Evolutionary conservation across 37 sponge, comb jelly and placozoan genomes (phyloP).

Genomic region (Petrosia ficiformis): DNA sequence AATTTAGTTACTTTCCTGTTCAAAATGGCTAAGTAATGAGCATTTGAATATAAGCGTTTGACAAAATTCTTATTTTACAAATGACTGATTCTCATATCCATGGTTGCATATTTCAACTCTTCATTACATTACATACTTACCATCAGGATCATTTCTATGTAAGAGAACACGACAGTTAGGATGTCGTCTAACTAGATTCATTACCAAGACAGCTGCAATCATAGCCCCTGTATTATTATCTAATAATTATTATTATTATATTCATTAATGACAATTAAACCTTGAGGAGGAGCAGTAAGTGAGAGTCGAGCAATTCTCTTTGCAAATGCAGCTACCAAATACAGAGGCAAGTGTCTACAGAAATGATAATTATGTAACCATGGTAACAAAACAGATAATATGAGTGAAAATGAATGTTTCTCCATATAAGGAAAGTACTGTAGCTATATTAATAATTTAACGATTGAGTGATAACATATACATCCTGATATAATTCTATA

Average conservation of each 20-base stretch:
- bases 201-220: constrained; percentile 63
- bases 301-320: constrained; percentile 82
- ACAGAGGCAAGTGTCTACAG: constrained; percentile 85
- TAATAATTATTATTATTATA: not conserved
- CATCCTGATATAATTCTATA: no score
- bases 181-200: constrained; percentile 89
- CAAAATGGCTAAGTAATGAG: no score
- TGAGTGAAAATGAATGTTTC: not conserved
- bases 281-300: constrained; percentile 85
- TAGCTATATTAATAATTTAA: not conserved
- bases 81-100: no score
- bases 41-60: no score
- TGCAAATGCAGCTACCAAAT: constrained; percentile 91
- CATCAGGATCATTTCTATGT: constrained; percentile 51
- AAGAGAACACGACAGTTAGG: constrained; percentile 87
- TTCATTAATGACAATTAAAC: constrained; percentile 7
- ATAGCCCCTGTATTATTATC: constrained; percentile 47
- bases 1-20: no score
- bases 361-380: not conserved
- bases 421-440: not conserved
- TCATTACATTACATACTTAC: no score
- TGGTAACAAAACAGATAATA: not conserved
- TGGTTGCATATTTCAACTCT: no score
- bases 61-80: no score
- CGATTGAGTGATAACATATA: not conserved